These are phyloP conservation scores for Agrotis exclamationis DNA, from an alignment of 2,888 invertebrate genomes.

Conservation along the genomic window DNA sequence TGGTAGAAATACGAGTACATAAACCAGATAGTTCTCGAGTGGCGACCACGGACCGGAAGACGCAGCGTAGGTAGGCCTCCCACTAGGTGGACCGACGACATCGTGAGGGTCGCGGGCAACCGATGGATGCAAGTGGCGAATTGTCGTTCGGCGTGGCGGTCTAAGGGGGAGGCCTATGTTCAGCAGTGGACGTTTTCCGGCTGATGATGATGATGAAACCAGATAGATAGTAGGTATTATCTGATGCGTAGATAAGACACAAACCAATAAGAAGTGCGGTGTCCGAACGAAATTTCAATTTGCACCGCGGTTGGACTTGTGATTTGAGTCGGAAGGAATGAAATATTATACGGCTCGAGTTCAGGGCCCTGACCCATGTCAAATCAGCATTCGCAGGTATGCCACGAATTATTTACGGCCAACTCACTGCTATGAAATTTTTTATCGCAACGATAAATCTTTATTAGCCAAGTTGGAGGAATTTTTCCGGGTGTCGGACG, in stretches of 20 bases:
- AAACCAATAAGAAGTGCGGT: slow-evolving; percentile 76
- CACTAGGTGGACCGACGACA: too few relatives aligned
- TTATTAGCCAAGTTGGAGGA: slow-evolving; percentile 84
- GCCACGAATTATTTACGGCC: slow-evolving; percentile 88
- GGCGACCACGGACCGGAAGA: too few relatives aligned
- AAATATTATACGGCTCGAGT: slow-evolving; percentile 84
- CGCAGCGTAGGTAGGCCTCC: too few relatives aligned
- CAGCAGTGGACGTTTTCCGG: too few relatives aligned
- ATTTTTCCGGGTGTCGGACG: slow-evolving; percentile 71
- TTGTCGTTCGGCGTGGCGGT: too few relatives aligned
- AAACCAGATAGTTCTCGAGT: slow-evolving; percentile 14
- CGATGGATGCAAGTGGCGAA: too few relatives aligned
- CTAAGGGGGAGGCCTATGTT: too few relatives aligned
- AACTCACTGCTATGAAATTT: slow-evolving; percentile 86
- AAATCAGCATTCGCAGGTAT: slow-evolving; percentile 90
- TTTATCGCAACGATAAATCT: slow-evolving; percentile 88
- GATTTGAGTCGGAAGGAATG: slow-evolving; percentile 85
- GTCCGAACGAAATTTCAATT: slow-evolving; percentile 84
- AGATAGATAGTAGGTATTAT: too few relatives aligned
- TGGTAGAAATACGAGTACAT: not conserved
- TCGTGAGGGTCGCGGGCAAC: too few relatives aligned
- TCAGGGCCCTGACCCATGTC: slow-evolving; percentile 87
- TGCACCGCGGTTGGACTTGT: slow-evolving; percentile 81
- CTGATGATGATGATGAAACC: too few relatives aligned
- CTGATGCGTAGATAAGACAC: slow-evolving; percentile 40